Evolutionary conservation across 2,888 invertebrate genomes (phyloP), one percentile per base, ranked within the genome.

Genomic region (Oxycera nigricornis): DNA sequence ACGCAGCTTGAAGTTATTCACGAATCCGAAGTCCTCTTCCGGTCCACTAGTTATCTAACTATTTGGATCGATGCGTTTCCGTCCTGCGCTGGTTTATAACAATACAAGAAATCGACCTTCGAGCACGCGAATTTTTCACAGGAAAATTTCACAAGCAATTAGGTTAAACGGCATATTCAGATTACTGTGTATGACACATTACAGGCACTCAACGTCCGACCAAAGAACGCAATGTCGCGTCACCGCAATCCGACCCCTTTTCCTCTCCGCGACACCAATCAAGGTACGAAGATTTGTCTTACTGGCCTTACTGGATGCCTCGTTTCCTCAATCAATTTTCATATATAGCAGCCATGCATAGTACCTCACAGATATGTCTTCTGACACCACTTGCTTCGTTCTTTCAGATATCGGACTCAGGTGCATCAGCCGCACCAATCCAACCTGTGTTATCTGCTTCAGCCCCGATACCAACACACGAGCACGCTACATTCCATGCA

Each of bases 141-240:
- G 46, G n/a, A 46, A 28, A 70, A 70, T 55, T 70, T 55, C 28
- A 30, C 1, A 22, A 22, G 24, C 28, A 70, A 52, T 55, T 52
- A 31, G 70, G 70, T 55, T 70, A 70, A 70, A 31, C 70, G 67
- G 50, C 46, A 68, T 68, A 68, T 68, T 50, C 28, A 9, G 14
- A 9, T 35, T 46, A 67, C n/a, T 41, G 46, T 46, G 17, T 41
- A 46, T 24, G 67, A 67, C 67, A 67, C 67, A 46, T 41, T 67
- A n/a, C 28, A 59, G 30, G 4, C 24, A 59, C 20, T 7, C 17
- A 35, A 30, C 62, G 39, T 39, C 62, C 35, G 39, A 39, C 28
- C 28, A 17, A 28, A 17, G 9, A 14, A 11, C 59, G 30, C 28
- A 28, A 26, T 30, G 22, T 59, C 55, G 39, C 39, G 39, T 41